Base-by-base conservation (phyloP, 2,797 vertebrate species). In the Amblyopsis hoosieri region DNA sequence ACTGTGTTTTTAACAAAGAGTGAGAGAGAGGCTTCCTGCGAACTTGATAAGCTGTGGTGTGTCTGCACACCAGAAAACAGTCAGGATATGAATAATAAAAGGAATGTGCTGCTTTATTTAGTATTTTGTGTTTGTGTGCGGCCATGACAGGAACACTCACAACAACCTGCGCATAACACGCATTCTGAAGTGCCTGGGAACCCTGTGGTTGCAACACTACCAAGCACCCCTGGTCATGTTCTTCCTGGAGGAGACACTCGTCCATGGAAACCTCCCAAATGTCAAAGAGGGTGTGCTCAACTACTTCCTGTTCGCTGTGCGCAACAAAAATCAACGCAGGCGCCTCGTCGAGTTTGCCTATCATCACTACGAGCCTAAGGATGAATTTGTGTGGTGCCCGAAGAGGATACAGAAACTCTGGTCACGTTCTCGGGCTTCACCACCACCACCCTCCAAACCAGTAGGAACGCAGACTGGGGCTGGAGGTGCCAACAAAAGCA, bases 151-250 rank as follows among this genome's bases (percentile, higher is more conserved):
- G 14, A 82, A 77, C 69, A 86, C 89, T 59, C 96, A 98, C 80
- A 99, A 99, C 89, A 97, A 93, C 78, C 83, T 98, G 54, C 94
- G 96, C 59, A 96, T 99, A 78, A 98, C 95, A 0, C 95, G 95
- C 61, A 97, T 99, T 78, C 90, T 98, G 73, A 99, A 99, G 92
- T 95, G 95, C 67, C 90, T 95, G 85, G 97, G 95, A 0, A 95
- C 92, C 71, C 88, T 99, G 85, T 96, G 95, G 0, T 93, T 90
- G 15, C 52, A 54, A 17, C 86, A 81, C 69, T 96, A 92, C 83
- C 96, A 98, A 84, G 88, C 79, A 1, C 95, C 94, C 0, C 91
- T 99, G 84, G 95, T 95, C 0, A 89, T 1, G 48, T 98, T 99
- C 90, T 98, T 98, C 88, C 91, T 99, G 31, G 49, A 81, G 14